Evolutionary conservation across 2,113 vertebrate genomes (phyloP), one percentile per base, ranked within the genome.

Genomic region (Motacilla tschutschensis): DNA sequence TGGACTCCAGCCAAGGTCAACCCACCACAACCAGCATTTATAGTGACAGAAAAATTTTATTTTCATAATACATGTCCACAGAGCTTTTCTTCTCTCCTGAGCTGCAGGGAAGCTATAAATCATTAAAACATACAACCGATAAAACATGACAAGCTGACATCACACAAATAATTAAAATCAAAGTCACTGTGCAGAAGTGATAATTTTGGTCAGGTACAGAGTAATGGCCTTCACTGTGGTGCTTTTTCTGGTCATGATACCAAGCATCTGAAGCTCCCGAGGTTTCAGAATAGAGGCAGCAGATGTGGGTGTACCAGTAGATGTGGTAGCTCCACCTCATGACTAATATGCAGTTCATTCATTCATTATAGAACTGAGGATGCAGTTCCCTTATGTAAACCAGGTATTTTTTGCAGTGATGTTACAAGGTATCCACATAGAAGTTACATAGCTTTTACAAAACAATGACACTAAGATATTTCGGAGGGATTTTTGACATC

Each of bases 101-200:
- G 59, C 84, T 92, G 62, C 65, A 74, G 64, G 77, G 71, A 82
- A 63, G 33, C 58, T n/a, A 91, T 93, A 94, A 95, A 95, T 46
- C 67, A 93, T 89, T 71, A 94, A 95, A 93, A 93, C 50, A 66
- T 84, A 77, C 93, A 95, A 88, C 85, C 16, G 33, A 86, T 79
- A 93, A 93, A 90, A 92, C 70, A 92, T 63, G 78, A 91, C 90
- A 90, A 80, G 83, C 73, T 92, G 69, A 53, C 87, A 65, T 54
- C 54, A 89, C n/a, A 80, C 89, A 83, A 92, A 91, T 92, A 94
- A 94, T 82, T 94, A 88, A 96, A 92, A 81, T 38, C 35, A 51
- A 86, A 85, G 75, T 87, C 71, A 75, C 67, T 81, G 18, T 58
- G 85, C 66, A 83, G 89, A 92, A 92, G 43, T 76, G 73, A 85